Conservation (phyloP, 2,888 invertebrate species). For the Spisula solida region DNA sequence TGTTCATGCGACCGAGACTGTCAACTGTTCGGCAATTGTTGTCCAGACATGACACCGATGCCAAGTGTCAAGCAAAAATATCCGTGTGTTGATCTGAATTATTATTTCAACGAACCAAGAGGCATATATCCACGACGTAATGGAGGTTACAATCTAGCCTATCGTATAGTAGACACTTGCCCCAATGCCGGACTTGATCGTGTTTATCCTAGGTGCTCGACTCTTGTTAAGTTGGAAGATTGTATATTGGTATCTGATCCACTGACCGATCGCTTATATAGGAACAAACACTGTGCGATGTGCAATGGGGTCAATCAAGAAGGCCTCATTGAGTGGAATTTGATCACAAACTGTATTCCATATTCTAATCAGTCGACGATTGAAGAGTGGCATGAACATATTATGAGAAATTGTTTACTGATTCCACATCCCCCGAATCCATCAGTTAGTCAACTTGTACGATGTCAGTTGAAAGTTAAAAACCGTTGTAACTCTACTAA, state of each 20-base stretch:
- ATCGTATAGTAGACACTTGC: background rate
- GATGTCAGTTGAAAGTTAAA: background rate
- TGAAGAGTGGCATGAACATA: background rate
- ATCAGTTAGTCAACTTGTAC: background rate
- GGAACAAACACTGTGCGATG: background rate
- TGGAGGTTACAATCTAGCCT: background rate
- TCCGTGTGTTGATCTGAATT: background rate
- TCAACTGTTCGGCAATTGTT: constrained; percentile 1
- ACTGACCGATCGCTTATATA: background rate
- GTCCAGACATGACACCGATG: background rate
- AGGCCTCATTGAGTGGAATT: background rate
- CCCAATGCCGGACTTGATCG: background rate
- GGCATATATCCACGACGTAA: background rate
- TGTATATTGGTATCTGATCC: background rate
- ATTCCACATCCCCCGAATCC: background rate
- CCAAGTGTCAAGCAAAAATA: background rate
- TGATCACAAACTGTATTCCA: background rate
- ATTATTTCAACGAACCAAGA: background rate
- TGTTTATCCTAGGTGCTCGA: background rate
- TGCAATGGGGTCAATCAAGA: background rate
- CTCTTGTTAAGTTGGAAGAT: background rate
- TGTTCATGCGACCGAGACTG: background rate
- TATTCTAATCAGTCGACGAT: no score
- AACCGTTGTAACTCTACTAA: background rate
- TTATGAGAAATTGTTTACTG: background rate